Percentiles rank a stretch among this genome's conserved stretches.
Conservation (phyloP, 2,888 invertebrate genomes). For the Brachyptera risi region DNA sequence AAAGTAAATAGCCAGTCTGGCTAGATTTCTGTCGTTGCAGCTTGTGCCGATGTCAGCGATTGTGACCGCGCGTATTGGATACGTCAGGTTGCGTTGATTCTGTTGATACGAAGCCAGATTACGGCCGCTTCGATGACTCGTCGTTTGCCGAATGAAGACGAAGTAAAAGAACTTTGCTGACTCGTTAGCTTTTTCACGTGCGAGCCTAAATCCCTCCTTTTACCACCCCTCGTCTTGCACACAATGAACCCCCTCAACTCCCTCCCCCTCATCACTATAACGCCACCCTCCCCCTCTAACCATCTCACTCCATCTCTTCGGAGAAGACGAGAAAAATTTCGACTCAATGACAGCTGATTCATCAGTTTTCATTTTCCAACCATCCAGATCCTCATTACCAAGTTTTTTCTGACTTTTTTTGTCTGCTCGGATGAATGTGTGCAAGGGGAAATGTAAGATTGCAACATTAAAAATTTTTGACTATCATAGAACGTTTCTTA, state of each 20-base stretch:
- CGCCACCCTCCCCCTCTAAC: neutral
- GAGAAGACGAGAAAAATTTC: conserved; percentile 7
- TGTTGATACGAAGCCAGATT: conserved; percentile 25
- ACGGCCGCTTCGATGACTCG: neutral
- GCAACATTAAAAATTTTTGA: conserved; percentile 2
- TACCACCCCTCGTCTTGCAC: neutral
- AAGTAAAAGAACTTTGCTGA: conserved; percentile 25
- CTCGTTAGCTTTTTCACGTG: conserved; percentile 25
- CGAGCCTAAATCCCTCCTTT: conserved; percentile 1
- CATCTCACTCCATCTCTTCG: neutral
- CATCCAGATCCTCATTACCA: conserved; percentile 15
- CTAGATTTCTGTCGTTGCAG: neutral
- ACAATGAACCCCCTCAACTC: neutral
- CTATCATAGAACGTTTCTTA: neutral
- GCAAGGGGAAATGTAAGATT: neutral
- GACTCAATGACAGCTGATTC: conserved; percentile 26
- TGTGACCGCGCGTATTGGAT: neutral
- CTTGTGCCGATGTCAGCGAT: conserved; percentile 1
- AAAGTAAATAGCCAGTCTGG: conserved; percentile 12
- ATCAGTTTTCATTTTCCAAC: conserved; percentile 19
- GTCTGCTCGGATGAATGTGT: neutral
- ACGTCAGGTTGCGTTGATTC: conserved; percentile 17
- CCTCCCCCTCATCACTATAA: neutral
- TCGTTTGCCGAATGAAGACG: conserved; percentile 20
- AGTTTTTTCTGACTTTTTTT: conserved; percentile 8